Percentiles rank a stretch among this genome's conserved stretches.
phyloP scores from a whole-genome alignment of 2,797 vertebrate species.

The Gymnothorax javanicus region DNA sequence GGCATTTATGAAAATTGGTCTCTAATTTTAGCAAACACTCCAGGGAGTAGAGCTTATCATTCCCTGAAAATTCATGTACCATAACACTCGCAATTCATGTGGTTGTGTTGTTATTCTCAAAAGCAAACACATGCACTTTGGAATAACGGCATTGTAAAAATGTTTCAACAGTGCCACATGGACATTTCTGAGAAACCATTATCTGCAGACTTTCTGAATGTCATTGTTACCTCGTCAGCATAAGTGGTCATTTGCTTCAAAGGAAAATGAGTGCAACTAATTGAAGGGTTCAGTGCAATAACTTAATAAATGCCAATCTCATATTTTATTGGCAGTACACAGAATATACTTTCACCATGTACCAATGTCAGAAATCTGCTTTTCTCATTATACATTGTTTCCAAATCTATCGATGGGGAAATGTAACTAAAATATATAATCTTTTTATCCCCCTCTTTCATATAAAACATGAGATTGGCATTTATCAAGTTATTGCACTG shows the following conservation, averaged over 20 bases:
- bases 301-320: no score
- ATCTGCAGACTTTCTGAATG: not conserved
- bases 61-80: not conserved
- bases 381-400: no score
- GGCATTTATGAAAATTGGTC: not conserved
- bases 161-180: not conserved
- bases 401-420: no score
- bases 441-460: no score
- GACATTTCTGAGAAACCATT: slow-evolving; percentile 16
- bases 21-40: slow-evolving; percentile 16
- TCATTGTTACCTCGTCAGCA: not conserved
- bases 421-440: no score
- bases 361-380: no score
- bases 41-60: not conserved
- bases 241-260: not conserved
- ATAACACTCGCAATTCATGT: not conserved
- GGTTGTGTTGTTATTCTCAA: not conserved
- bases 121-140: not conserved
- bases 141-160: not conserved
- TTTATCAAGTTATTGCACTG: no score
- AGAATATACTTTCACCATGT: no score
- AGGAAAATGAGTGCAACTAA: not conserved
- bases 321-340: no score
- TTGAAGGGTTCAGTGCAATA: no score
- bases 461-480: no score